Base-by-base conservation (phyloP, 1,140 invertebrate species). In the Mercenaria mercenaria region DNA sequence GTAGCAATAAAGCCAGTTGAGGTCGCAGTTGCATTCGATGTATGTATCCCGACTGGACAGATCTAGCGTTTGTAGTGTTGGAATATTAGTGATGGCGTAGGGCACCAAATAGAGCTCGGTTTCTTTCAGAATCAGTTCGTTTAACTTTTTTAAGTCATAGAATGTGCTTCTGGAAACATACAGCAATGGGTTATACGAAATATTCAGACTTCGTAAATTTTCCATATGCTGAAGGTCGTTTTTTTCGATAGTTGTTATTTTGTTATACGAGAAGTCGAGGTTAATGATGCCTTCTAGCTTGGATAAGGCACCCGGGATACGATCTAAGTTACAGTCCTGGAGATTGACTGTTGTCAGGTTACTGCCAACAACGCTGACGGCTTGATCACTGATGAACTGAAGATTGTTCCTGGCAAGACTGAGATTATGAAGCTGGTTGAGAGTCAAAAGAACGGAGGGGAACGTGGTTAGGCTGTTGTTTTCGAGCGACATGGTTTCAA, bases 11-110 rank as follows among this genome's bases (percentile, higher is more conserved):
- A 89, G 79, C 87, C 87, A 89, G 29, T 13, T 74, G 1, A 89
- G 76, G 10, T 89, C 77, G 61, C 87, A 89, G 79, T 89, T 89
- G 34, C 87, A 89, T 82, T 89, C 87, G n/a, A 89, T 89, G 26
- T 56, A 43, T 10, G 87, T 39, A 0, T 34, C 23, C 1, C 6
- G 6, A 41, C 32, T 47, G 2, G 41, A 56, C 0, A 89, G 34
- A 39, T 89, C 79, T 6, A 89, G 23, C 11, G 18, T 72, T 32
- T 23, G 8, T 2, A 88, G 52, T 18, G 29, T 26, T 18, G 61
- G 77, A 0, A 89, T 26, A 37, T 89, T 89, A 0, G 29, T 37
- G 37, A 81, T 72, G 13, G 87, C 87, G 29, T 89, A 34, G 18
- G 87, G 87, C 3, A 89, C 87, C n/a, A 50, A 23, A 10, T 39